Conservation (phyloP, 2,888 invertebrate genomes). For the Conchocele bisecta region DNA sequence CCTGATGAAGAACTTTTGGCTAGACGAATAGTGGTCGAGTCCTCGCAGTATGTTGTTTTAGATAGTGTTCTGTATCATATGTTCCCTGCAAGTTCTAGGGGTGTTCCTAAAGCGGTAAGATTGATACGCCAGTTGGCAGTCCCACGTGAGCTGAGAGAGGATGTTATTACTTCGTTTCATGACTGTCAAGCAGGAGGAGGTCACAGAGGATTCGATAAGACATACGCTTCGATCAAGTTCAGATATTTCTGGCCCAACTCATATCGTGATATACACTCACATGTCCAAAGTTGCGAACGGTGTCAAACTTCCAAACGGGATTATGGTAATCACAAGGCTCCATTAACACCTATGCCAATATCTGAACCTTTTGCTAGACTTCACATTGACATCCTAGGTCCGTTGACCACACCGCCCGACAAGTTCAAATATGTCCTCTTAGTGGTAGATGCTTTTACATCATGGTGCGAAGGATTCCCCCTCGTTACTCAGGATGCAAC, state of each 20-base stretch:
- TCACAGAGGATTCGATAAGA: slow-evolving; percentile 18
- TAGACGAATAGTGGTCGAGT: slow-evolving; percentile 10
- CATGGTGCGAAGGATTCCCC: slow-evolving; percentile 32
- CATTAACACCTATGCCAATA: slow-evolving; percentile 19
- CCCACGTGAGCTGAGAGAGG: slow-evolving; percentile 22
- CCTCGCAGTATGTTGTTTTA: slow-evolving; percentile 19
- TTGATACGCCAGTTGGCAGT: slow-evolving; percentile 24
- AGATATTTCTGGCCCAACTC: slow-evolving; percentile 40
- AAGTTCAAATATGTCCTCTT: slow-evolving; percentile 26
- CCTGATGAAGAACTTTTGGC: slow-evolving; percentile 21
- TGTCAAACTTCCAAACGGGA: slow-evolving; percentile 30
- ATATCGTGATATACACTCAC: slow-evolving; percentile 25
- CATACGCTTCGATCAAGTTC: slow-evolving; percentile 4
- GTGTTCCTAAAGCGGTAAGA: neutral
- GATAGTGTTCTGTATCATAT: slow-evolving; percentile 41
- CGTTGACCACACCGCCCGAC: neutral
- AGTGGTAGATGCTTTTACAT: slow-evolving; percentile 19
- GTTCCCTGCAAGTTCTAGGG: slow-evolving; percentile 4
- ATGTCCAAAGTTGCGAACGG: slow-evolving; percentile 14
- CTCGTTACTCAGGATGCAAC: slow-evolving; percentile 27
- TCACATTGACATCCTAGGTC: slow-evolving; percentile 40
- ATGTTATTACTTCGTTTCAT: slow-evolving; percentile 36
- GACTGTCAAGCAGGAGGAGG: slow-evolving; percentile 34
- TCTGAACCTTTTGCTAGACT: slow-evolving; percentile 13
- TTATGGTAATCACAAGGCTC: slow-evolving; percentile 11